Percentiles rank a stretch among this genome's conserved stretches.
These are phyloP conservation scores for Muscina levida DNA, from an alignment of 2,888 invertebrate genomes.

Conservation along the genomic window DNA sequence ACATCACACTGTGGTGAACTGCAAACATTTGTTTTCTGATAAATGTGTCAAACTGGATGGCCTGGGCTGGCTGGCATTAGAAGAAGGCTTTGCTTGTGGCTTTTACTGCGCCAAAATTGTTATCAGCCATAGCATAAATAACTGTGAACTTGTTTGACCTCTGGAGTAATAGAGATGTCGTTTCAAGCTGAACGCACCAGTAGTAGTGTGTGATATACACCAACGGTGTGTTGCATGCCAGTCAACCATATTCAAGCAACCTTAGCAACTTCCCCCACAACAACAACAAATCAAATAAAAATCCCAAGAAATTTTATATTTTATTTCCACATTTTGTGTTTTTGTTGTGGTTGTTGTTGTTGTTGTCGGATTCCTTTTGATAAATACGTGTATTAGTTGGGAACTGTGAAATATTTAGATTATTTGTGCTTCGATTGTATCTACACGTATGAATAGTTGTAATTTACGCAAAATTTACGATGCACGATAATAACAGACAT, in stretches of 20 bases:
- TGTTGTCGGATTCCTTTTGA: too few relatives aligned
- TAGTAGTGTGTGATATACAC: not conserved
- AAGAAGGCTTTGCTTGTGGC: too few relatives aligned
- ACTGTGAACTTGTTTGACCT: conserved; percentile 57
- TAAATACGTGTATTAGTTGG: too few relatives aligned
- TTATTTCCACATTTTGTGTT: not conserved
- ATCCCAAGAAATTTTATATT: conserved; percentile 13
- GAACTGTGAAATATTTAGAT: too few relatives aligned
- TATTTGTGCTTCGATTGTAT: not conserved
- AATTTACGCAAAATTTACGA: conserved; percentile 63
- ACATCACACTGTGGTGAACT: too few relatives aligned
- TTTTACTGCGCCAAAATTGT: conserved; percentile 6
- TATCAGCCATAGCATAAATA: conserved; percentile 1
- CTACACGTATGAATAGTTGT: conserved; percentile 8
- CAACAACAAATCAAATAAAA: not conserved
- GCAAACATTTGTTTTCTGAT: too few relatives aligned
- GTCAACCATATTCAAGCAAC: conserved; percentile 47
- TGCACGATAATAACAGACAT: conserved; percentile 59
- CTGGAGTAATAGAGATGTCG: conserved; percentile 48
- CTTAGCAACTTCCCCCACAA: not conserved
- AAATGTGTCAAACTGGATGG: too few relatives aligned
- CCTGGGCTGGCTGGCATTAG: too few relatives aligned
- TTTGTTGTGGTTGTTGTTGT: too few relatives aligned
- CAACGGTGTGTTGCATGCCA: conserved; percentile 57
- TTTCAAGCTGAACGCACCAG: conserved; percentile 17